Percentiles rank a stretch among this genome's conserved stretches.
These are phyloP conservation scores for Onychostruthus taczanowskii DNA, from an alignment of 2,113 vertebrate species.

Conservation along the genomic window DNA sequence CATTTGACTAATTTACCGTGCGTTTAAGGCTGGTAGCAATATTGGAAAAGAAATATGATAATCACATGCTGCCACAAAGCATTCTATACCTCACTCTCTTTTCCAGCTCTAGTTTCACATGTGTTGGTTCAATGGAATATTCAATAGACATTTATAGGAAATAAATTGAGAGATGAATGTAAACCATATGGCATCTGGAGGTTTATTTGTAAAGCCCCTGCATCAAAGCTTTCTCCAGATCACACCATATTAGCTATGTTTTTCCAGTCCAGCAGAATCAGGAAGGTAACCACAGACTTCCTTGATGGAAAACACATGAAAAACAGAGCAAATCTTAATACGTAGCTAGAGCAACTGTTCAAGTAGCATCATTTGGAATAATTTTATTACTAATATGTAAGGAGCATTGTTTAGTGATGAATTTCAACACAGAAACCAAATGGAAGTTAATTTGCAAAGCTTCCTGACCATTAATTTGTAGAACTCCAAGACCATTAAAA, in stretches of 20 bases:
- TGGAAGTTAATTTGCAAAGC: slow-evolving; percentile 30
- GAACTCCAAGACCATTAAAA: slow-evolving; percentile 8
- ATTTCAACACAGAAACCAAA: slow-evolving; percentile 64
- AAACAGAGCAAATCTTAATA: slow-evolving; percentile 80
- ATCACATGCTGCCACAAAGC: slow-evolving; percentile 89
- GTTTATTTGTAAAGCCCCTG: slow-evolving; percentile 98
- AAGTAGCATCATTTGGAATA: slow-evolving; percentile 85
- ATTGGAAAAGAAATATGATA: slow-evolving; percentile 85
- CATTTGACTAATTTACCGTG: slow-evolving; percentile 77
- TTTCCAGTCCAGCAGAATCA: slow-evolving; percentile 99
- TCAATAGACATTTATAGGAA: slow-evolving; percentile 99
- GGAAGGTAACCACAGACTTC: slow-evolving; percentile 98
- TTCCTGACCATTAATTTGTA: not conserved
- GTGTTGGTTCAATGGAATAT: slow-evolving; percentile 90
- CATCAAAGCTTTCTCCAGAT: slow-evolving; percentile 99
- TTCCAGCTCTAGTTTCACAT: slow-evolving; percentile 91
- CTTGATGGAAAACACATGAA: slow-evolving; percentile 99
- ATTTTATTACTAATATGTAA: slow-evolving; percentile 79
- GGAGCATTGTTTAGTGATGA: slow-evolving; percentile 73
- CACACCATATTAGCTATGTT: slow-evolving; percentile 99
- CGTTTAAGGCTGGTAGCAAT: slow-evolving; percentile 80
- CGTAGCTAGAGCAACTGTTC: slow-evolving; percentile 75
- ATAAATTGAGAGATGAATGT: slow-evolving; percentile 99
- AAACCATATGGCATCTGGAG: slow-evolving; percentile 97
- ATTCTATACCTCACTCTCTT: slow-evolving; percentile 83